Percentiles rank a stretch among this genome's conserved stretches.
Conservation (phyloP, 1,140 invertebrate genomes). For the Popillia japonica region DNA sequence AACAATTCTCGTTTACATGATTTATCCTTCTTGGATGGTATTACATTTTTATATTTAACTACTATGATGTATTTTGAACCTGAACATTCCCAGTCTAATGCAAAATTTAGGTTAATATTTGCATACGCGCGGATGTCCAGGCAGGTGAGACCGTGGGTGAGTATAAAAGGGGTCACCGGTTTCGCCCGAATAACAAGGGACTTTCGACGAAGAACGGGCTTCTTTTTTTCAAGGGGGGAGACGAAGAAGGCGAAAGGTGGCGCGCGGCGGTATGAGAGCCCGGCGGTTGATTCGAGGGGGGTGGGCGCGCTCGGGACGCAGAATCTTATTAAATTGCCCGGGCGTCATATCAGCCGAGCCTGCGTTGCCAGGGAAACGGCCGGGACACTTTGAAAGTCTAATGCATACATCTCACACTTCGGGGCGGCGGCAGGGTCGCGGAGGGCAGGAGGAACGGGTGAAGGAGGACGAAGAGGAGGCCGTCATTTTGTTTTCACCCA, state of each 20-base stretch:
- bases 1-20: too few relatives aligned
- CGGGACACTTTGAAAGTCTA: constrained; percentile 62
- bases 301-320: constrained; percentile 54
- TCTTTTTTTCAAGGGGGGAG: background rate
- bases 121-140: constrained; percentile 14
- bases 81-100: background rate
- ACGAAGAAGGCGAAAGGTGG: constrained; percentile 41
- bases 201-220: background rate
- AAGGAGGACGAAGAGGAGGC: constrained; percentile 50
- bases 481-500: constrained; percentile 56
- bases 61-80: too few relatives aligned
- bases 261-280: constrained; percentile 41
- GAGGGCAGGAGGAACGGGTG: constrained; percentile 47
- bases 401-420: constrained; percentile 62
- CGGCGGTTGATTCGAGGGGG: constrained; percentile 41
- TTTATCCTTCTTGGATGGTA: too few relatives aligned
- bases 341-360: constrained; percentile 61
- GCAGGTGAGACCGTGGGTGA: constrained; percentile 9
- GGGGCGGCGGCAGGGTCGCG: constrained; percentile 49
- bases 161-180: background rate
- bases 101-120: constrained; percentile 28
- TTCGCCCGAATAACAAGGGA: constrained; percentile 20
- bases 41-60: too few relatives aligned
- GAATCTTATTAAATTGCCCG: constrained; percentile 62
- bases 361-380: constrained; percentile 60